phyloP scores from a whole-genome alignment of 2,113 vertebrate genomes.

The Varanus salvator region DNA sequence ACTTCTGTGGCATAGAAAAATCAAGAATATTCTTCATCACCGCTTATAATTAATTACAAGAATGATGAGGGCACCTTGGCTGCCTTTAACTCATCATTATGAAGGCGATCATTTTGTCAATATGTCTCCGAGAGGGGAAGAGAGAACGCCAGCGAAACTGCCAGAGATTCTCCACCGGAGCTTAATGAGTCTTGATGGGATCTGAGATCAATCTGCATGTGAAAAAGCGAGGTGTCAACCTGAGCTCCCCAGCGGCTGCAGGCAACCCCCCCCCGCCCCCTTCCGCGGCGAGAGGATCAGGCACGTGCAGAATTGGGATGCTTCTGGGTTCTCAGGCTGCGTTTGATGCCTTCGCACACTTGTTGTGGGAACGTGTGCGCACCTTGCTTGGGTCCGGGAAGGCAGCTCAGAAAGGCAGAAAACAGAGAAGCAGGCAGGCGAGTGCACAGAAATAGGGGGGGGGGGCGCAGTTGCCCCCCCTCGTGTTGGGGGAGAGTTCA shows the following conservation, averaged over 20 bases:
- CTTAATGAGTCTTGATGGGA: conserved; percentile 12
- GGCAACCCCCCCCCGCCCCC: background rate
- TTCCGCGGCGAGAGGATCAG: background rate
- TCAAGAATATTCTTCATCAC: background rate
- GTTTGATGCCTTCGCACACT: too few relatives aligned
- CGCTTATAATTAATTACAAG: conserved; percentile 7
- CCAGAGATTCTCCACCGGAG: background rate
- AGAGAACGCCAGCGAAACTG: background rate
- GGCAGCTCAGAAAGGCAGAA: too few relatives aligned
- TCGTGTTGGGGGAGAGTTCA: too few relatives aligned
- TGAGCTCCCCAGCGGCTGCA: background rate
- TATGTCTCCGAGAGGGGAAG: background rate
- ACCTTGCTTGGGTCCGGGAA: too few relatives aligned
- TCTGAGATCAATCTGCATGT: background rate
- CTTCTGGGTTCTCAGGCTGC: too few relatives aligned
- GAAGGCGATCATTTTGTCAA: background rate
- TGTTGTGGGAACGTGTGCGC: too few relatives aligned
- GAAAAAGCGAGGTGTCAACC: background rate
- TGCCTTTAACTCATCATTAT: conserved; percentile 2
- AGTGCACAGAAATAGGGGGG: too few relatives aligned
- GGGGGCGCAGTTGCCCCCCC: too few relatives aligned
- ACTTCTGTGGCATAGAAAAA: background rate
- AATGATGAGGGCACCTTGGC: background rate
- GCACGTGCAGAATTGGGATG: background rate
- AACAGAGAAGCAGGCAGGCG: too few relatives aligned